Conservation (phyloP, 2,797 vertebrate species). For the Falco columbarius region DNA sequence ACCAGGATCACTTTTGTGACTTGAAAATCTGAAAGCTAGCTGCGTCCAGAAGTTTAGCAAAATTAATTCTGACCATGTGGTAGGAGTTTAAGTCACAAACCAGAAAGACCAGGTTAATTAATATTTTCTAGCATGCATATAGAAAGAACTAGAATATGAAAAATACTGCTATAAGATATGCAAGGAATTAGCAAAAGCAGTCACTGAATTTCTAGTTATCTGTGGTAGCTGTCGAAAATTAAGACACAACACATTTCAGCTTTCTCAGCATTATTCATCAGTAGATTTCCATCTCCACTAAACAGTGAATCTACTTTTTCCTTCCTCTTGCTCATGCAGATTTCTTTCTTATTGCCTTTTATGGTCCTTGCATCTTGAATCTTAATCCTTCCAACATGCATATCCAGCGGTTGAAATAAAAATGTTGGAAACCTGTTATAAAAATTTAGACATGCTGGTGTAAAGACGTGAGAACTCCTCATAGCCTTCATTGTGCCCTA, state of each 20-base stretch:
- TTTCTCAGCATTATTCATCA: not conserved
- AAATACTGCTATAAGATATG: not conserved
- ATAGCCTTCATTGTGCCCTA: not conserved
- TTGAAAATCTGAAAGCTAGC: not conserved
- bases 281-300: not conserved
- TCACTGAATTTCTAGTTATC: not conserved
- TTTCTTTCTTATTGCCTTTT: not conserved
- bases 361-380: not conserved
- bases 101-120: not conserved
- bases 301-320: not conserved
- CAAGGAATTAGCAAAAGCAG: not conserved
- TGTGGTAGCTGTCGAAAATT: not conserved
- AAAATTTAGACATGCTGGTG: not conserved
- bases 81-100: not conserved
- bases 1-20: not conserved
- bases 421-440: accelerated
- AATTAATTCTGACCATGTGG: not conserved
- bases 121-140: not conserved
- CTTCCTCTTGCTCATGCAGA: not conserved
- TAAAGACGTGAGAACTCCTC: not conserved
- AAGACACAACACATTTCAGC: not conserved
- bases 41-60: not conserved
- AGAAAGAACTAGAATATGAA: not conserved
- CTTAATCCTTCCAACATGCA: not conserved
- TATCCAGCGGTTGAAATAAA: not conserved